A percentile compares a stretch with the other conserved stretches of the same genome.
Conservation (phyloP, 2,113 vertebrate genomes). For the Gasterosteus nipponicus region DNA sequence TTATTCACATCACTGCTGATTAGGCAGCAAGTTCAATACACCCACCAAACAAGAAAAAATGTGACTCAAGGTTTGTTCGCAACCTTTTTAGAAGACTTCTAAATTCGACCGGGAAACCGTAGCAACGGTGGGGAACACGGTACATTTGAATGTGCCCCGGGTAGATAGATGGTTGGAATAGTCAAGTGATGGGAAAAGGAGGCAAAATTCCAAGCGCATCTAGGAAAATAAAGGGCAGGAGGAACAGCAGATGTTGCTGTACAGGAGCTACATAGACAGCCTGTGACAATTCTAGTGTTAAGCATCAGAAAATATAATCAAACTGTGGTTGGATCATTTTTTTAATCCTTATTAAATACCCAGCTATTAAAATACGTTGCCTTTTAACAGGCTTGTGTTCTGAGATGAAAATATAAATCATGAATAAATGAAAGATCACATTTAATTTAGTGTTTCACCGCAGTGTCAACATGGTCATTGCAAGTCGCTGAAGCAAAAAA, state of each 20-base stretch:
- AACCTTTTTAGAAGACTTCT: neutral
- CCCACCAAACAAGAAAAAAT: neutral
- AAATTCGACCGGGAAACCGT: neutral
- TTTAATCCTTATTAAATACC: neutral
- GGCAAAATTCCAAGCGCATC: neutral
- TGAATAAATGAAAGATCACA: constrained; percentile 60
- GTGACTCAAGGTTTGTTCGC: neutral
- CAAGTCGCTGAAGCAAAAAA: constrained; percentile 45
- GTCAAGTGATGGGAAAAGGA: neutral
- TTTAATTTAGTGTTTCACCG: constrained; percentile 62
- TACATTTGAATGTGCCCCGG: neutral
- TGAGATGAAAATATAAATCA: constrained; percentile 22
- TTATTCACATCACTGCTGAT: neutral
- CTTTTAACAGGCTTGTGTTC: constrained; percentile 12
- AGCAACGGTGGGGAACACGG: neutral
- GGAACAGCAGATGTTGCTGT: neutral
- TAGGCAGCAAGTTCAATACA: too few relatives aligned
- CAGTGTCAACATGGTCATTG: constrained; percentile 46
- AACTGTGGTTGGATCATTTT: neutral
- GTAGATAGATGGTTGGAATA: neutral
- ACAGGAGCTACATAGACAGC: neutral
- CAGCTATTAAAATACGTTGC: neutral
- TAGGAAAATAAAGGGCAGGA: too few relatives aligned
- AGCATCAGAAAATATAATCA: neutral
- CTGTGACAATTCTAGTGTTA: neutral